phyloP scores from a whole-genome alignment of 2,888 invertebrate species.

The Cataglyphis cursor region DNA sequence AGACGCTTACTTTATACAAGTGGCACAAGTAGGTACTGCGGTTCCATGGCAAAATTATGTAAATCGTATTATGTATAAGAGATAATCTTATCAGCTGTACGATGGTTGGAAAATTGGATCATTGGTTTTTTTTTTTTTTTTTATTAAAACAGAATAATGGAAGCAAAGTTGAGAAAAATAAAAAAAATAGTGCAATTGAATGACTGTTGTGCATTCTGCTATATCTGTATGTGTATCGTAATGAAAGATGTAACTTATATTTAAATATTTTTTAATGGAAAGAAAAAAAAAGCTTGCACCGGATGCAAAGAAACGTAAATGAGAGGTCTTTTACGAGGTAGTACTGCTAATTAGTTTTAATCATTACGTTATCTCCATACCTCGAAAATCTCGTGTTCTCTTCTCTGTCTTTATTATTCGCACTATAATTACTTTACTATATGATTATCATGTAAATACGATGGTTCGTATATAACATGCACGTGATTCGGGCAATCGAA shows the following conservation, averaged over 20 bases:
- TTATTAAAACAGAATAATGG: neutral
- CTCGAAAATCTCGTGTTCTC: neutral
- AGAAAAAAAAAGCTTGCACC: neutral
- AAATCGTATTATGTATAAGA: neutral
- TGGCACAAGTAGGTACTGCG: conserved; percentile 26
- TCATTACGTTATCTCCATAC: conserved; percentile 20
- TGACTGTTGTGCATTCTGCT: neutral
- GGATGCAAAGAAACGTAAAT: conserved; percentile 21
- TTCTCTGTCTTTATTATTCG: conserved; percentile 34
- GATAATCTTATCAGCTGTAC: conserved; percentile 8
- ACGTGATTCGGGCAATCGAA: conserved; percentile 17
- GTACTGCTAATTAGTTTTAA: conserved; percentile 49
- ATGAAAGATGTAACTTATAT: neutral
- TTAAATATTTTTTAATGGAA: neutral
- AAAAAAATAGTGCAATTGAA: neutral
- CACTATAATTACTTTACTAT: conserved; percentile 34
- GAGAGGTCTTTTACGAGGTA: conserved; percentile 36
- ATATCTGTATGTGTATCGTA: neutral
- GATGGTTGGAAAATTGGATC: neutral
- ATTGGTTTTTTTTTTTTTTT: neutral
- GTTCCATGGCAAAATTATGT: conserved; percentile 16
- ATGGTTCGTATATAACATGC: conserved; percentile 33
- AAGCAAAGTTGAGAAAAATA: neutral
- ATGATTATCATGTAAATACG: conserved; percentile 43
- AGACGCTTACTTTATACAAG: conserved; percentile 24